Conservation (phyloP, 2,888 invertebrate genomes). For the Philaethria dido region DNA sequence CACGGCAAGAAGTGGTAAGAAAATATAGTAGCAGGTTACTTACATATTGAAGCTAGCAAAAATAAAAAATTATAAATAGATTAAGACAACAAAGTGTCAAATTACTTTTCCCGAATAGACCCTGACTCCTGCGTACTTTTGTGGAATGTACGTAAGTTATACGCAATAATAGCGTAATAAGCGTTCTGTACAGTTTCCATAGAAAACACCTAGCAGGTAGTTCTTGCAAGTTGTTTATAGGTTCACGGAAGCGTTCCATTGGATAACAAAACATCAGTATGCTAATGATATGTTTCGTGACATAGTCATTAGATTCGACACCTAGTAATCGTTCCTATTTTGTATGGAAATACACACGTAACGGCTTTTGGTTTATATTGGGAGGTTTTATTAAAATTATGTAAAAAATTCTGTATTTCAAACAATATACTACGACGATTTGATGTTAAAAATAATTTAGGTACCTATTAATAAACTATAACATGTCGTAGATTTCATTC, state of each 20-base stretch:
- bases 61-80: too few relatives aligned
- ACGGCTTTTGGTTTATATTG: background rate
- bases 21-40: too few relatives aligned
- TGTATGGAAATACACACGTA: slow-evolving; percentile 10
- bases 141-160: too few relatives aligned
- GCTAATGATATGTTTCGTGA: slow-evolving; percentile 58
- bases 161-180: background rate
- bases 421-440: background rate
- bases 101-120: too few relatives aligned
- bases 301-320: slow-evolving; percentile 57
- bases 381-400: background rate
- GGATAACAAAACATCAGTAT: slow-evolving; percentile 27
- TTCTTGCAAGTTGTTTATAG: slow-evolving; percentile 1
- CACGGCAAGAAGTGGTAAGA: too few relatives aligned
- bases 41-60: too few relatives aligned
- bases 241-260: slow-evolving; percentile 43
- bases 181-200: background rate
- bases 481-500: too few relatives aligned
- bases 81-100: too few relatives aligned
- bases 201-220: background rate
- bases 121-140: too few relatives aligned
- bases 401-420: background rate
- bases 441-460: background rate
- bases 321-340: slow-evolving; percentile 42
- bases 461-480: too few relatives aligned